Percentiles rank a stretch among this genome's conserved stretches.
These are phyloP conservation scores for Gymnorhina tibicen DNA, from an alignment of 2,113 vertebrate genomes.

Conservation along the genomic window DNA sequence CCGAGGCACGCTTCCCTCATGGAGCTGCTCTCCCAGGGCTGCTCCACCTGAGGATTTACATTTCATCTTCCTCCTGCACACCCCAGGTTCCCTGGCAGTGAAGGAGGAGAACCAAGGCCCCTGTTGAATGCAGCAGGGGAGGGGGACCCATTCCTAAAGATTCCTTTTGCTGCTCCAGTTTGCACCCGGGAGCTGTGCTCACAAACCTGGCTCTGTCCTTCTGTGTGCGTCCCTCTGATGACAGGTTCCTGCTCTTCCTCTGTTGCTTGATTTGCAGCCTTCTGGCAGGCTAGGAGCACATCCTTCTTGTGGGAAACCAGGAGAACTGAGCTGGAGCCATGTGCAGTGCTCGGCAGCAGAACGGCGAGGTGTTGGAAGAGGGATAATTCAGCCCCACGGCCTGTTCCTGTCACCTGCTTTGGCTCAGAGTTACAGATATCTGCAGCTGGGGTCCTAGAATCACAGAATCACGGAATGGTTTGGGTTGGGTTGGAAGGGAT, in stretches of 20 bases:
- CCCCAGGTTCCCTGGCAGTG: background rate
- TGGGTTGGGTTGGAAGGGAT: background rate
- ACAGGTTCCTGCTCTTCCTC: background rate
- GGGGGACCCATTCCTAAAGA: background rate
- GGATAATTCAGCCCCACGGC: background rate
- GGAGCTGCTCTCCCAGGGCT: background rate
- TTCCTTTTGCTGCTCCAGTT: background rate
- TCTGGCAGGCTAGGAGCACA: background rate
- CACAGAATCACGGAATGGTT: background rate
- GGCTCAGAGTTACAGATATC: background rate
- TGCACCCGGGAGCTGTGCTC: background rate
- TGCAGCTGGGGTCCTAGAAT: accelerated
- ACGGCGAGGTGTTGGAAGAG: background rate
- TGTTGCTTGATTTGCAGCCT: background rate
- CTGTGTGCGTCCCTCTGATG: background rate
- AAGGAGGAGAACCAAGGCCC: background rate
- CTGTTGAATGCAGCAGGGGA: too few species aligned
- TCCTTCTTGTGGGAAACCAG: background rate
- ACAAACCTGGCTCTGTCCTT: background rate
- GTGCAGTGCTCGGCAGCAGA: background rate
- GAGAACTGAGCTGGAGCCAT: background rate
- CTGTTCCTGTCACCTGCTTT: background rate
- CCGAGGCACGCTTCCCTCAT: accelerated
- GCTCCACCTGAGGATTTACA: background rate
- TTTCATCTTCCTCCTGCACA: background rate